Evolutionary conservation across 2,113 vertebrate species (phyloP), one percentile per base, ranked within the genome.

Genomic region (Genyomyrus donnyi): DNA sequence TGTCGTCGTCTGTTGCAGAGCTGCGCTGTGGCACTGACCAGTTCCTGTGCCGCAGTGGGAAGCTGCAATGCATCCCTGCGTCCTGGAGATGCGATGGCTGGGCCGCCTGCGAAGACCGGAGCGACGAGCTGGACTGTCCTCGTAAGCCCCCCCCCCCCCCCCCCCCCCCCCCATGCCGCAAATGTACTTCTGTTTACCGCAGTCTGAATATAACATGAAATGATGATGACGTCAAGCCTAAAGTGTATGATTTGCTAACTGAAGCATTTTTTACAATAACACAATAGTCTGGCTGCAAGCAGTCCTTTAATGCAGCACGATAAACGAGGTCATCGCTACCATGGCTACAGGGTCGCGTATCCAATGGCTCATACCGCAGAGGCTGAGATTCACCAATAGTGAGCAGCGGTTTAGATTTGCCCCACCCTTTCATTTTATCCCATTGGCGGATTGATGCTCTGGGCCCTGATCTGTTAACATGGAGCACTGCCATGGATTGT

Each of bases 31-130:
- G 91, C 91, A 95, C 97, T 0, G 98, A 95, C 91, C 97, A 99
- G 96, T 99, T 99, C 90, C 96, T 97, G 31, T 99, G 98, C 94
- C 97, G 93, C 94, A 98, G 97, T n/a, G 98, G 98, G 31, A 95
- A 96, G 92, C 97, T 99, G 95, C 97, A 99, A 93, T 99, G 98
- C 94, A 99, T 99, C 94, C 98, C 98, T 2, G 96, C 97, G 2
- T 94, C 93, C 19, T 99, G 98, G 98, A 96, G 98, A 94, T 99
- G 98, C 90, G 98, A 99, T 92, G 98, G 98, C 52, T 97, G 96
- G 98, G 97, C 96, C 2, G 97, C 97, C 91, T 99, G 98, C 0
- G 98, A 98, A 93, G 98, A 99, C 42, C 96, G 97, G 93, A 99
- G 98, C 0, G 98, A 99, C 88, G 98, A 99, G 94, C 95, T 97